Conservation (phyloP, 2,888 invertebrate genomes). For the Mythimna impura region DNA sequence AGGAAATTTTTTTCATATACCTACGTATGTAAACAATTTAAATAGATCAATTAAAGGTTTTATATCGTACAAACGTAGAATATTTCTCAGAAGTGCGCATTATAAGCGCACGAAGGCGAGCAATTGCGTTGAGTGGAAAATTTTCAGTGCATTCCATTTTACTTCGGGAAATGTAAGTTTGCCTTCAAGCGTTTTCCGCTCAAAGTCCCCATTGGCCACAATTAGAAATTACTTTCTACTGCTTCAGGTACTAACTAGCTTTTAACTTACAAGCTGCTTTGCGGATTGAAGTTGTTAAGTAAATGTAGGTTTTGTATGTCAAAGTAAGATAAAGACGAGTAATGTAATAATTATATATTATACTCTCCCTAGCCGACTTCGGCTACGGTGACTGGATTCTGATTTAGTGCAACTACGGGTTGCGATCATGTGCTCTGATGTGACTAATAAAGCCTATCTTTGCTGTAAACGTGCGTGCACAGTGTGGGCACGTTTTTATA, state of each 20-base stretch:
- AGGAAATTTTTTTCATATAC: no score
- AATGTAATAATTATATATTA: no score
- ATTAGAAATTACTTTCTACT: slow-evolving; percentile 58
- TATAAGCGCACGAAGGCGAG: slow-evolving; percentile 67
- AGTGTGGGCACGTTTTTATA: no score
- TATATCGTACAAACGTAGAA: slow-evolving; percentile 52
- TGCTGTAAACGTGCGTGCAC: no score
- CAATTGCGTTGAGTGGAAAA: slow-evolving; percentile 65
- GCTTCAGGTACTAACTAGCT: slow-evolving; percentile 20
- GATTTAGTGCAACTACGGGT: no score
- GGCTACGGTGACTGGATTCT: no score
- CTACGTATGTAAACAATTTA: slow-evolving; percentile 35
- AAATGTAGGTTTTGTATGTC: neutral
- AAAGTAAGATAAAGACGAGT: neutral
- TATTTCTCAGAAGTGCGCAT: slow-evolving; percentile 67
- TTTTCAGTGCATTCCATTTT: slow-evolving; percentile 69
- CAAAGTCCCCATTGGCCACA: slow-evolving; percentile 62
- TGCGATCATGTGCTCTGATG: no score
- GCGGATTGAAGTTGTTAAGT: neutral
- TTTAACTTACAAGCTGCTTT: slow-evolving; percentile 6
- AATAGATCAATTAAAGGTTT: slow-evolving; percentile 64
- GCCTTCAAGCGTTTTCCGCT: slow-evolving; percentile 60
- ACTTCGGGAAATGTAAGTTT: slow-evolving; percentile 58
- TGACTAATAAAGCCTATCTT: no score
- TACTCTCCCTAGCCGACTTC: no score